Percentiles rank a stretch among this genome's conserved stretches.
phyloP scores from a whole-genome alignment of 2,113 vertebrate species.

The Zosterops borbonicus region DNA sequence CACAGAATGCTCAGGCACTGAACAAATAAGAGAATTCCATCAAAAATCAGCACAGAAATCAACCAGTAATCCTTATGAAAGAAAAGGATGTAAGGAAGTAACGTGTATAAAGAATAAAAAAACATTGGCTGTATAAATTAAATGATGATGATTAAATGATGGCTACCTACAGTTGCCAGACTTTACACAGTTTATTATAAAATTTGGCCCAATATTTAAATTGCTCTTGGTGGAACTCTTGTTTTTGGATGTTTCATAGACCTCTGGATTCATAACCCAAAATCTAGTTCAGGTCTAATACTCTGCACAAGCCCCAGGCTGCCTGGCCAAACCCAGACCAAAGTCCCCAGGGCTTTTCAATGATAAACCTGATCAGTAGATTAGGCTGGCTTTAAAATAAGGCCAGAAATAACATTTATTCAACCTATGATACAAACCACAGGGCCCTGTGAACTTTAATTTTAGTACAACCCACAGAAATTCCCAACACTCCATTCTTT shows the following conservation, averaged over 20 bases:
- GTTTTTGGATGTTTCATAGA: neutral
- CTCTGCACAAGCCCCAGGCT: neutral
- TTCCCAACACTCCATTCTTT: slow-evolving; percentile 29
- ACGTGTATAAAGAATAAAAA: neutral
- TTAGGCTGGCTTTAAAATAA: slow-evolving; percentile 2
- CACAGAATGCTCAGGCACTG: neutral
- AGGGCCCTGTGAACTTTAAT: neutral
- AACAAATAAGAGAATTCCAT: neutral
- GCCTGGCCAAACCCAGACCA: neutral
- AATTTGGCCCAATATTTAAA: neutral
- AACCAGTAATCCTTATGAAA: neutral
- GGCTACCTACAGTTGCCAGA: neutral
- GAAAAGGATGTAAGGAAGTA: neutral
- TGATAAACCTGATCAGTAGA: neutral
- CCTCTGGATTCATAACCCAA: neutral
- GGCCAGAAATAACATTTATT: slow-evolving; percentile 35
- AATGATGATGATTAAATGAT: neutral
- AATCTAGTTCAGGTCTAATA: neutral
- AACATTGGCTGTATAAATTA: neutral
- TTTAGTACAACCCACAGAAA: neutral
- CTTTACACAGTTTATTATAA: neutral
- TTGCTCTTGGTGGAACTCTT: neutral
- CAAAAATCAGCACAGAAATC: neutral
- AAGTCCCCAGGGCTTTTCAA: neutral
- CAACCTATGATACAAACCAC: neutral